Evolutionary conservation across 23 tunicate species (phyloP), one percentile per base, ranked within the genome.

Genomic region (Trididemnum clinides): DNA sequence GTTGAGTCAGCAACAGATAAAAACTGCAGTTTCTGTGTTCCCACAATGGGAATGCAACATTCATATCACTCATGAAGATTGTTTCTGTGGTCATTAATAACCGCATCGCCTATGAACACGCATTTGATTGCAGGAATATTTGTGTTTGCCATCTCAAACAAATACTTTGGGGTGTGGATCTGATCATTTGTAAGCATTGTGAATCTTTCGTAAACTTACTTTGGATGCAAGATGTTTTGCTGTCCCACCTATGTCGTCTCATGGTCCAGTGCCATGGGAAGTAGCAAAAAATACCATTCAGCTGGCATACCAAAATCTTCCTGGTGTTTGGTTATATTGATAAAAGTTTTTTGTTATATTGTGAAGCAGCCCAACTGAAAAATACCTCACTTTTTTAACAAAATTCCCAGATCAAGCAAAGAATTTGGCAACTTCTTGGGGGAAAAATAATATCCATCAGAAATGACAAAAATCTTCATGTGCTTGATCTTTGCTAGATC

Each of bases 221-320:
- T n/a, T 10, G 25, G 66, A 25, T 59, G 66, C 66, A 12, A 59
- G 25, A 19, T 28, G 20, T n/a, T 59, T 59, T 4, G 25, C 66
- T 12, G 66, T 59, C 27, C 66, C 66, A 59, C 66, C 66, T 19
- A 59, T 5, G 5, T 28, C 66, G 22, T 59, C 66, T 4, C 25
- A 59, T 4, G 66, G 66, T 59, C 25, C 66, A 19, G 20, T 59
- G 21, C 66, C 66, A 59, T 59, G 66, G 3, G 66, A 59, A n/a
- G 66, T 59, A 28, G 66, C 66, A 59, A 59, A 59, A n/a, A 59
- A 59, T 59, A 28, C 66, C 66, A 59, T n/a, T 59, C 66, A 19
- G 66, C 66, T 12, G 66, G 21, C 23, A 59, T n/a, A 19, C 66
- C 66, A 59, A 59, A 59, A n/a, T 59, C 66, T 10, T 59, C 66